Evolutionary conservation across 2,113 vertebrate genomes (phyloP), one percentile per base, ranked within the genome.

Genomic region (Sisor rabdophorus): DNA sequence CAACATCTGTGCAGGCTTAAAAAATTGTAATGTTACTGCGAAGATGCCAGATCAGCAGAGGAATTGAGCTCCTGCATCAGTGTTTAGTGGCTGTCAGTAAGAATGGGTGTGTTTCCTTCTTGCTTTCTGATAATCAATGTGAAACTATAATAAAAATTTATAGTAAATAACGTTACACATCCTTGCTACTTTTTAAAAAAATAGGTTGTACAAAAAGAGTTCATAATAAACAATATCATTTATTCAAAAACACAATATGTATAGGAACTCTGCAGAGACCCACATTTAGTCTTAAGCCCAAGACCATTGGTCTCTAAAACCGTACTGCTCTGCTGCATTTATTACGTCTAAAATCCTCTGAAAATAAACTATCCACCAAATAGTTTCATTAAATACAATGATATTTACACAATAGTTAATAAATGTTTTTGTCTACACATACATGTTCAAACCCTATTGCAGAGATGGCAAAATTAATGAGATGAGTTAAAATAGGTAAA

Each of bases 41-140:
- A 5, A 19, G n/a, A 67, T 67, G 22, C 36, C 63, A 24, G 61
- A 7, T n/a, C 32, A 40, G 30, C 60, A 20, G 9, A 40, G 28
- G 60, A 20, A n/a, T 11, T 26, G 36, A 65, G n/a, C 22, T 50
- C 24, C 4, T 50, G 40, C 44, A 26, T 50, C 11, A 17, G 60
- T 63, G 20, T 71, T 59, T 1, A 40, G 64, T 20, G 3, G 24
- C 67, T 40, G 32, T 15, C 16, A 28, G 56, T 0, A 55, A 55
- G 55, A 36, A 79, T 72, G 80, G 72, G 80, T 60, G 80, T 79
- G 80, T 82, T 78, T 71, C 24, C 20, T 2, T 48, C 19, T 50
- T 40, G 28, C 47, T 7, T 76, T 40, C 75, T 24, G 11, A 70
- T 73, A n/a, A n/a, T n/a, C n/a, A n/a, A n/a, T n/a, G n/a, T n/a